Conservation (phyloP, 2,113 vertebrate species). For the Emydura subglobosa region DNA sequence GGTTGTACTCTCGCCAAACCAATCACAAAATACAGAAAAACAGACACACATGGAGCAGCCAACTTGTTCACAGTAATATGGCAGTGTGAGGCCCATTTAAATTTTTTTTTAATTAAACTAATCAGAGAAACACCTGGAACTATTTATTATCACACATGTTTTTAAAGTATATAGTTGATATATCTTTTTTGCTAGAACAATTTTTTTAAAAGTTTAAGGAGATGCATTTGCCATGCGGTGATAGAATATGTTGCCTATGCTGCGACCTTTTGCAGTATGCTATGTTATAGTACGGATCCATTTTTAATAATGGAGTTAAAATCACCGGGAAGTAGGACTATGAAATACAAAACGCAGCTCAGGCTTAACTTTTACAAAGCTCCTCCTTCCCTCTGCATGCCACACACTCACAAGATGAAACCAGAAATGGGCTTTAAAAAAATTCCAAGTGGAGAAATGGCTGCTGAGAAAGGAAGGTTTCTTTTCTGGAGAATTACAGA, state of each 20-base stretch:
- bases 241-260: neutral
- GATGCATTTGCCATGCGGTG: neutral
- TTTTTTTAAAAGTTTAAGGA: neutral
- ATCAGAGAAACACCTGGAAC: neutral
- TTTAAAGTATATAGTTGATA: neutral
- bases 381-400: neutral
- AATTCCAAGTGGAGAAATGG: neutral
- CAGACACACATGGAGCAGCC: neutral
- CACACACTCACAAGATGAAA: neutral
- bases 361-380: neutral
- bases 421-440: neutral
- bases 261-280: neutral
- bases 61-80: neutral
- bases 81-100: neutral
- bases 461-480: neutral
- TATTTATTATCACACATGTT: neutral
- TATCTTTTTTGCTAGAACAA: neutral
- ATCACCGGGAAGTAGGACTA: neutral
- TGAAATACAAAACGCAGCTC: neutral
- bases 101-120: neutral
- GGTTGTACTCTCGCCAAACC: neutral
- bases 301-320: neutral
- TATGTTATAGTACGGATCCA: neutral
- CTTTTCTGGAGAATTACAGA: neutral
- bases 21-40: neutral